Percentiles rank a stretch among this genome's conserved stretches.
Evolutionary conservation across 2,797 vertebrate species (phyloP).

Genomic region (Spea hammondii): DNA sequence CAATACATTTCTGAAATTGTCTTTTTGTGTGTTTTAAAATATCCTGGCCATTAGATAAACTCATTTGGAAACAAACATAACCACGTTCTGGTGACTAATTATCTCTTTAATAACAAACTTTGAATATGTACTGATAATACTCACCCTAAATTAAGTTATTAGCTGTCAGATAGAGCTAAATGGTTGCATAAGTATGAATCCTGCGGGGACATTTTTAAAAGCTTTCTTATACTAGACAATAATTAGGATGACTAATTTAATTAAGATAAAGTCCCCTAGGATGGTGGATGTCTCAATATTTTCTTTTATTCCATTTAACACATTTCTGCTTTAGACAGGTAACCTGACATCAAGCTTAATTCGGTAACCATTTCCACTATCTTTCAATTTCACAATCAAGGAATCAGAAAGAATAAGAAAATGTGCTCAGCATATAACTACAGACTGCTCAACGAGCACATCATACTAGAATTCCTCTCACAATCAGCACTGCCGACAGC

Average conservation of each 20-base stretch:
- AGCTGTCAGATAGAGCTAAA: not conserved
- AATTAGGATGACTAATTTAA: slow-evolving; percentile 2
- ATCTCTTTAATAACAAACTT: not conserved
- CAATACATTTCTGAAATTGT: no score
- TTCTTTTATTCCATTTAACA: not conserved
- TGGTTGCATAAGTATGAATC: not conserved
- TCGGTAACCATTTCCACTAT: no score
- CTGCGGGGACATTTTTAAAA: not conserved
- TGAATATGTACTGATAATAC: not conserved
- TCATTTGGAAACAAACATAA: not conserved
- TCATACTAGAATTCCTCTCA: no score
- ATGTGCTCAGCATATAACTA: no score
- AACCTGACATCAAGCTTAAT: no score
- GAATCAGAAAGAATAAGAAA: no score
- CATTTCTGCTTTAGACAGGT: no score
- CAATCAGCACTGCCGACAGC: no score
- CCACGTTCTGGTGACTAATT: not conserved
- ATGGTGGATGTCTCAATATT: not conserved
- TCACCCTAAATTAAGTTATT: slow-evolving; percentile 2
- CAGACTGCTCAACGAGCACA: no score
- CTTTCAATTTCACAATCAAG: no score
- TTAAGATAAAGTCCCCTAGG: not conserved
- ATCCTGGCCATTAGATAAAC: no score
- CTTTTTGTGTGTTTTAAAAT: no score
- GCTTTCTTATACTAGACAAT: not conserved